Percentiles rank a stretch among this genome's conserved stretches.
These are phyloP conservation scores for Fragum sueziense DNA, from an alignment of 2,888 invertebrate genomes.

Conservation along the genomic window DNA sequence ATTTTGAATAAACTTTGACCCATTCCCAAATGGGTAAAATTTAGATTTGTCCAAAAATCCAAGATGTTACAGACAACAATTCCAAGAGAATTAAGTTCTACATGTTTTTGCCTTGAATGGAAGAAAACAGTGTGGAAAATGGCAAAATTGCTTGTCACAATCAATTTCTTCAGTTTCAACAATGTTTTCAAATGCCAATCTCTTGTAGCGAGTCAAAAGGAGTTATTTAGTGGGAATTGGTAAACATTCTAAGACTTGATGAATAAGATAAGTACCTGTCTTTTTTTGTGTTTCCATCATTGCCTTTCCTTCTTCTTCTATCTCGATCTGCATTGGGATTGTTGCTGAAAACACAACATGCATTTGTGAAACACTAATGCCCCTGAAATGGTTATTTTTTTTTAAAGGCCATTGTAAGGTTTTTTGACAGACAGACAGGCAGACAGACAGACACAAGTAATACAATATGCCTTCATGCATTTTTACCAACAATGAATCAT, in stretches of 20 bases:
- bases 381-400: no score
- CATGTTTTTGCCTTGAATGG: background rate
- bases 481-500: no score
- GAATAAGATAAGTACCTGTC: conserved; percentile 65
- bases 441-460: no score
- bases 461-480: no score
- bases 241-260: background rate
- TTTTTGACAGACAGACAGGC: no score
- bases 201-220: no score
- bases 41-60: background rate
- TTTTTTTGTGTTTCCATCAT: conserved; percentile 71
- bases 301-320: conserved; percentile 69
- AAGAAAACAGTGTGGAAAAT: background rate
- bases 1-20: no score
- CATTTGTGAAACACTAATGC: no score
- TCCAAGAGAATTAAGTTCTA: background rate
- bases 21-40: no score
- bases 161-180: background rate
- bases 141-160: background rate
- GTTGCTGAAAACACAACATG: conserved; percentile 64
- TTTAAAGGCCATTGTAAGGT: no score
- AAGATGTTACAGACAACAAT: background rate
- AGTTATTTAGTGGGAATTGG: background rate
- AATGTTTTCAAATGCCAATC: background rate
- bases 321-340: conserved; percentile 74